Evolutionary conservation across 2,888 invertebrate species (phyloP).

Genomic region (Cheilosia grossa): DNA sequence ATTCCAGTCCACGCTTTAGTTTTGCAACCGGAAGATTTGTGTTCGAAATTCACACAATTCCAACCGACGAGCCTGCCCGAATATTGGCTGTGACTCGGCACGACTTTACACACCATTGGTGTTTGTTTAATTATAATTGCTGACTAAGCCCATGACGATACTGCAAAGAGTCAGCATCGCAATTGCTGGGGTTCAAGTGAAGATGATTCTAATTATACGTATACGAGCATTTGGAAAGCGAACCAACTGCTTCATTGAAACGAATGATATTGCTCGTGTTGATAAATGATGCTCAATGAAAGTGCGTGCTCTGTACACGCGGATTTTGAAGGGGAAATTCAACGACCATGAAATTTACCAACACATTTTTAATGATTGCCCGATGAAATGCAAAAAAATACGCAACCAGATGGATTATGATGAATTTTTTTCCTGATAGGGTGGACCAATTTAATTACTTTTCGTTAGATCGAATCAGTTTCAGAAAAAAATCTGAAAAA

Average conservation of each 20-base stretch:
- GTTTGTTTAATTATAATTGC: no score
- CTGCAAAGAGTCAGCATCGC: slow-evolving; percentile 16
- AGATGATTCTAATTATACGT: slow-evolving; percentile 34
- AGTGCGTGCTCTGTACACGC: slow-evolving; percentile 10
- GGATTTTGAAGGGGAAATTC: slow-evolving; percentile 5
- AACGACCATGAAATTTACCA: slow-evolving; percentile 14
- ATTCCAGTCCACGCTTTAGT: no score
- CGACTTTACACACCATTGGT: no score
- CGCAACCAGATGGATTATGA: slow-evolving; percentile 3
- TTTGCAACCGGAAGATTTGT: no score
- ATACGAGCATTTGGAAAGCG: slow-evolving; percentile 1
- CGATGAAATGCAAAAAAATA: slow-evolving; percentile 47
- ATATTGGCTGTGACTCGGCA: no score
- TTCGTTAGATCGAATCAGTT: no score
- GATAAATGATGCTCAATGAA: slow-evolving; percentile 42
- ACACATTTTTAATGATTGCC: slow-evolving; percentile 52
- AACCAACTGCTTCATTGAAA: slow-evolving; percentile 44
- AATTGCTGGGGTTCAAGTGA: background rate
- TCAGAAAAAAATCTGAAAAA: no score
- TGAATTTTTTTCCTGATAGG: no score
- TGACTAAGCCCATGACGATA: background rate
- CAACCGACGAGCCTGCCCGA: no score
- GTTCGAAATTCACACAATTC: no score
- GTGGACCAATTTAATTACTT: no score
- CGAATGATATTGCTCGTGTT: slow-evolving; percentile 34